These are phyloP conservation scores for Baronia brevicornis DNA, from an alignment of 2,888 invertebrate species.

Conservation along the genomic window DNA sequence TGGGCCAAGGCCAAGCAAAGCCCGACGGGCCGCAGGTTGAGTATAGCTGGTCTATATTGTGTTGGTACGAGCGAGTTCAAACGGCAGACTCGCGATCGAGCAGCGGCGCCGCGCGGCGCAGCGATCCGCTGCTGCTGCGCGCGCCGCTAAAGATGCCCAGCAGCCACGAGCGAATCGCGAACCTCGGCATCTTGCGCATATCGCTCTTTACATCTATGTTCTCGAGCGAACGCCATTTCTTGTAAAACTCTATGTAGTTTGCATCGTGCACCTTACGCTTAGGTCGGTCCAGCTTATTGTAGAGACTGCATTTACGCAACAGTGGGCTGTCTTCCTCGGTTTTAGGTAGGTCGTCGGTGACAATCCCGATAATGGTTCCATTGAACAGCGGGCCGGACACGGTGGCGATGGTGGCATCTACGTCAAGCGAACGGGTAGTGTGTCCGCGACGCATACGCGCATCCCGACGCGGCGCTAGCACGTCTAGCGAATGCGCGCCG, in stretches of 20 bases:
- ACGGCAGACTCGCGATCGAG: constrained; percentile 69
- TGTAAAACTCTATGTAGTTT: constrained; percentile 72
- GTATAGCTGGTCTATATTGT: no score
- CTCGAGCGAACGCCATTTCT: constrained; percentile 88
- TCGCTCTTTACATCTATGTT: constrained; percentile 68
- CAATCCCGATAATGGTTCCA: constrained; percentile 55
- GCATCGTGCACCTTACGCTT: constrained; percentile 56
- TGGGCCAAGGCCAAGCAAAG: no score
- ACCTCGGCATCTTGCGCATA: constrained; percentile 76
- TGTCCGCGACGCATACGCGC: constrained; percentile 39
- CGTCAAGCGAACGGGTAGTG: constrained; percentile 53
- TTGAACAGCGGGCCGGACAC: constrained; percentile 60
- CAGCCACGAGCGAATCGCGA: constrained; percentile 83
- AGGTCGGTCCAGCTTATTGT: constrained; percentile 50
- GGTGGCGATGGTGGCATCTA: constrained; percentile 45
- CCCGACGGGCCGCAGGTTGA: no score
- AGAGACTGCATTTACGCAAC: constrained; percentile 57
- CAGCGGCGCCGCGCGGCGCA: constrained; percentile 61
- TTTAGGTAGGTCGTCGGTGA: constrained; percentile 46
- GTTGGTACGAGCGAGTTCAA: constrained; percentile 29
- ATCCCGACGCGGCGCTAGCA: constrained; percentile 38
- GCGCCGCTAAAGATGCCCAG: constrained; percentile 84
- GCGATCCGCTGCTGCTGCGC: constrained; percentile 75
- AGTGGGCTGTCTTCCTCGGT: constrained; percentile 64
- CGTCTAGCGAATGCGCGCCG: constrained; percentile 28